Evolutionary conservation across 2,797 vertebrate species (phyloP), one percentile per base, ranked within the genome.

Genomic region (Diceros bicornis): DNA sequence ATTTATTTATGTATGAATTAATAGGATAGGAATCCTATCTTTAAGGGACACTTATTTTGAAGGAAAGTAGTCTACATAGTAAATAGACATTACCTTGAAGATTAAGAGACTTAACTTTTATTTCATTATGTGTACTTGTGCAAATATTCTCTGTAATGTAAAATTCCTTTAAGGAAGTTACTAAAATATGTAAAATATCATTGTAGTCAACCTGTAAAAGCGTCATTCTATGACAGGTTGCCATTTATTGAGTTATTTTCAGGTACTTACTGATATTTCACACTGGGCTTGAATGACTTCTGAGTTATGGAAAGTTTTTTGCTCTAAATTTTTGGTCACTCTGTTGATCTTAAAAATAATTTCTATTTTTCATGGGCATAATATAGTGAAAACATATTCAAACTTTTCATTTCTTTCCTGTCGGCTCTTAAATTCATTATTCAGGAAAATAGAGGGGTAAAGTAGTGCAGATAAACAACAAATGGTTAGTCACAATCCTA

Each of bases 1-100:
- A 69, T 82, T 74, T 94, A 69, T 75, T 87, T 75, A 37, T 75
- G 6, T 87, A 44, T 96, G 72, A 88, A 68, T 75, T 87, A 78
- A 34, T 79, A 83, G 50, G 14, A 20, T 71, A 69, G 21, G 59
- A 17, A 75, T 87, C 32, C 41, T 27, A 77, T 83, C 50, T 81
- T 87, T 55, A 62, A 78, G 32, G 25, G 66, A 18, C 17, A 47
- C 61, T 77, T 89, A 77, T 18, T 75, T 69, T 64, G 64, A 84
- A 77, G 55, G 20, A 91, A 82, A 61, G n/a, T 91, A 62, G 69
- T 41, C 20, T 89, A 41, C 20, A 4, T 84, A 57, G 4, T 69
- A 61, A 82, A 29, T 87, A 52, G 75, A 68, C 8, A 75, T 52
- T 75, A 68, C 29, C 52, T 69, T 64, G 59, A 82, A 87, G 9